Conservation (phyloP, 1,140 invertebrate species). For the Leptoteleia sp. region DNA sequence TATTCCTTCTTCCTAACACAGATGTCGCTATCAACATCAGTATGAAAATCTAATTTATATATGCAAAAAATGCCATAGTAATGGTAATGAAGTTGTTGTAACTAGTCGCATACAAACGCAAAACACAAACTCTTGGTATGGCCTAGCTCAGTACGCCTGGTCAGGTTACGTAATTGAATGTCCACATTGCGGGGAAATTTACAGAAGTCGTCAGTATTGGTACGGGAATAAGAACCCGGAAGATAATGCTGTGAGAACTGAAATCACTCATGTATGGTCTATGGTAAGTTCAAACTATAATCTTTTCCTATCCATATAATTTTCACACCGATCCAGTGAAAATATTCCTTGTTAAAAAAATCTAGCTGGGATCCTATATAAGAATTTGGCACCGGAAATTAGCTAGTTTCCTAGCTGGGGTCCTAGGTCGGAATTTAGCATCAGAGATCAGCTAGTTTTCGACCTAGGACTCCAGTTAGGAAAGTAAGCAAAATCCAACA, state of each 20-base stretch:
- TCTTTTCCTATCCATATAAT: too few species aligned
- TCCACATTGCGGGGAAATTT: conserved; percentile 90
- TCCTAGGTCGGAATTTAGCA: too few species aligned
- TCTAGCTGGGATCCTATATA: too few species aligned
- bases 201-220: conserved; percentile 91
- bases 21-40: conserved; percentile 88
- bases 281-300: conserved; percentile 81
- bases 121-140: conserved; percentile 86
- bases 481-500: too few species aligned
- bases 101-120: conserved; percentile 83
- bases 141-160: conserved; percentile 90
- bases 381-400: too few species aligned
- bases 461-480: too few species aligned
- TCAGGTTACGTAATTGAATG: conserved; percentile 92
- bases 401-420: too few species aligned
- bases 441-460: too few species aligned
- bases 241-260: conserved; percentile 84
- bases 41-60: conserved; percentile 89
- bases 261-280: conserved; percentile 91
- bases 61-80: conserved; percentile 85
- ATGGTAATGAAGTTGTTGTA: conserved; percentile 85
- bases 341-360: too few species aligned
- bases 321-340: too few species aligned
- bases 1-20: too few species aligned
- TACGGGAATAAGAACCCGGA: conserved; percentile 91